phyloP scores from a whole-genome alignment of 1,140 invertebrate species.

The fruit fly (Drosophila melanogaster) region DNA sequence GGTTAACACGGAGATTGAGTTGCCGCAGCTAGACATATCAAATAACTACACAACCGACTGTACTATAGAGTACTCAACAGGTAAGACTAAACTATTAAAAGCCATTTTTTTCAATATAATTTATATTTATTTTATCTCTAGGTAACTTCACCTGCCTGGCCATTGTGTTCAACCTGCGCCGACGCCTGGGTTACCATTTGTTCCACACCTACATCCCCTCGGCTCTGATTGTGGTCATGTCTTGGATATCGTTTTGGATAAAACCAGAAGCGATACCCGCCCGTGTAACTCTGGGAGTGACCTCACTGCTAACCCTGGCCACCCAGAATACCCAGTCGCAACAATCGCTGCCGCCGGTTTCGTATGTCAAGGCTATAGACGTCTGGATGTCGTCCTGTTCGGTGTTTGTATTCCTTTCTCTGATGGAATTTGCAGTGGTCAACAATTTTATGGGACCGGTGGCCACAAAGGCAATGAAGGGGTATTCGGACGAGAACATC shows the following conservation, averaged over 20 bases:
- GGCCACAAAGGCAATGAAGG: conserved; percentile 94
- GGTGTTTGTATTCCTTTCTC: conserved; percentile 95
- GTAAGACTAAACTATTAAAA: conserved; percentile 73
- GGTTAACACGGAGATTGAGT: conserved; percentile 93
- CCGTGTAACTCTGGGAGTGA: conserved; percentile 87
- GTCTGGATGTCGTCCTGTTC: conserved; percentile 97
- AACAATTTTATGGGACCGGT: conserved; percentile 96
- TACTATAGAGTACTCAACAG: conserved; percentile 94
- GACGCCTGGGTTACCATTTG: conserved; percentile 94
- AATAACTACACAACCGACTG: conserved; percentile 95
- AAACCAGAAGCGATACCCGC: conserved; percentile 94
- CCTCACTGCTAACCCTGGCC: conserved; percentile 92
- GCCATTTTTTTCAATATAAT: background rate
- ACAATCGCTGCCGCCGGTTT: conserved; percentile 94
- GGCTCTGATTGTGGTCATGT: conserved; percentile 95
- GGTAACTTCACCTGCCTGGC: conserved; percentile 95
- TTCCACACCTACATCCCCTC: conserved; percentile 97
- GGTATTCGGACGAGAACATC: conserved; percentile 94
- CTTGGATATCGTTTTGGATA: conserved; percentile 97
- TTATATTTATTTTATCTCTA: conserved; percentile 56
- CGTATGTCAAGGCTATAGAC: conserved; percentile 96
- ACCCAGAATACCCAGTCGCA: conserved; percentile 96
- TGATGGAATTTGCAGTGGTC: conserved; percentile 96
- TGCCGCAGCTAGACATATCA: conserved; percentile 94
- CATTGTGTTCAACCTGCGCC: conserved; percentile 92